Evolutionary conservation across 2,888 invertebrate species (phyloP).

Genomic region (Erpobdella octoculata): DNA sequence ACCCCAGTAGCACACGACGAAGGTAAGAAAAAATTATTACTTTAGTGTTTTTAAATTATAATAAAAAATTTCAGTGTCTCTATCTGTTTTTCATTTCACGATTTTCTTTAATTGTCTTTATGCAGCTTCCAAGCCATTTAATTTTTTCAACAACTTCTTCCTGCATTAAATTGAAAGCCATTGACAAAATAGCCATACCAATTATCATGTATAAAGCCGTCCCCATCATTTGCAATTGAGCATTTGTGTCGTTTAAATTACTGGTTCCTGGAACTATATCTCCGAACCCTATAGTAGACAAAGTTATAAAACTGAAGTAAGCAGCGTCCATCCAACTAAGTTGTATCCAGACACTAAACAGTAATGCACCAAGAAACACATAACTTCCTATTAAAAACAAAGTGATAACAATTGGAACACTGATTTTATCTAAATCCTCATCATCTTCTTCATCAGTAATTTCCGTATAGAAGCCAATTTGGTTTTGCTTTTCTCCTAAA

Average conservation of each 20-base stretch:
- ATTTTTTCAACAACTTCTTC: conserved; percentile 46
- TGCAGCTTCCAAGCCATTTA: conserved; percentile 43
- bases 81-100: conserved; percentile 13
- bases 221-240: conserved; percentile 45
- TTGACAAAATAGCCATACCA: conserved; percentile 52
- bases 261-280: conserved; percentile 41
- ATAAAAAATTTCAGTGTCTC: neutral
- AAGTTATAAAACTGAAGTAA: conserved; percentile 52
- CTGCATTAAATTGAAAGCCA: conserved; percentile 52
- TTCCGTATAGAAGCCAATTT: neutral
- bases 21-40: neutral
- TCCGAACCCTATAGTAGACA: conserved; percentile 51
- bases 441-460: conserved; percentile 45
- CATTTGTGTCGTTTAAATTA: conserved; percentile 10
- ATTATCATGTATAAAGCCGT: conserved; percentile 49
- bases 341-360: conserved; percentile 50
- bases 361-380: conserved; percentile 48
- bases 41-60: neutral
- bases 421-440: conserved; percentile 47
- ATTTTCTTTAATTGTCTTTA: conserved; percentile 46
- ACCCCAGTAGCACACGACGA: too few species aligned
- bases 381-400: conserved; percentile 49
- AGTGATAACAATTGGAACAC: conserved; percentile 50
- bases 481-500: neutral
- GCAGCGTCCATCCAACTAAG: conserved; percentile 46